Evolutionary conservation across 1,140 invertebrate species (phyloP), one percentile per base, ranked within the genome.

Genomic region (Brachionus koreanus): DNA sequence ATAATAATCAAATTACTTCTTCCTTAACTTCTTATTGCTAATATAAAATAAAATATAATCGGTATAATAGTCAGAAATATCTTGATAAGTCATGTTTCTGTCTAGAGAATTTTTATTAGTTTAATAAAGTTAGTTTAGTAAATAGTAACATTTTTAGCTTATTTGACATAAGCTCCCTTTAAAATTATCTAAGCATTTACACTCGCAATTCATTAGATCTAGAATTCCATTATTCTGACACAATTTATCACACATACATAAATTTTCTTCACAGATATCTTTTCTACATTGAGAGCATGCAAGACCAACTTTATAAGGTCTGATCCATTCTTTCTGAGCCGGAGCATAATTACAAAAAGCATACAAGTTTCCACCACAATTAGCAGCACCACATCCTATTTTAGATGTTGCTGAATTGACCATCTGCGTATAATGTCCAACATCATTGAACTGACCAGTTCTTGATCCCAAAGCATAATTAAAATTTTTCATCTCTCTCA

Each of bases 401-500:
- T 23, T 42, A 19, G 61, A 19, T 5, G 61, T n/a, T 7, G 6
- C 13, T 4, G 37, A 33, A 52, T 67, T 52, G 10, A 82, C 29
- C 6, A 82, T 67, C 52, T 82, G 79, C 3, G 79, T 82, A 82
- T 82, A 82, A 52, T 82, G 79, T 12, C 79, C 79, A 42, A 79
- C 76, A 29, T 61, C 35, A 49, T 52, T 19, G 16, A 52, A 77
- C 7, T 77, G 42, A 13, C 76, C 76, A 39, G 46, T 79, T 16
- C 16, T 57, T 1, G 76, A 61, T n/a, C 76, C 76, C 29, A 33
- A 7, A 10, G 19, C 76, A 19, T 35, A 79, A 13, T 35, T 23
- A 79, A 79, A 79, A 43, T 61, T 61, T 25, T 33, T 39, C 4
- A 6, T 29, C 23, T 79, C 76, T 12, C 7, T 35, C 9, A 39